Base-by-base conservation (phyloP, 2,797 vertebrate genomes). In the Sebastes steindachneri region DNA sequence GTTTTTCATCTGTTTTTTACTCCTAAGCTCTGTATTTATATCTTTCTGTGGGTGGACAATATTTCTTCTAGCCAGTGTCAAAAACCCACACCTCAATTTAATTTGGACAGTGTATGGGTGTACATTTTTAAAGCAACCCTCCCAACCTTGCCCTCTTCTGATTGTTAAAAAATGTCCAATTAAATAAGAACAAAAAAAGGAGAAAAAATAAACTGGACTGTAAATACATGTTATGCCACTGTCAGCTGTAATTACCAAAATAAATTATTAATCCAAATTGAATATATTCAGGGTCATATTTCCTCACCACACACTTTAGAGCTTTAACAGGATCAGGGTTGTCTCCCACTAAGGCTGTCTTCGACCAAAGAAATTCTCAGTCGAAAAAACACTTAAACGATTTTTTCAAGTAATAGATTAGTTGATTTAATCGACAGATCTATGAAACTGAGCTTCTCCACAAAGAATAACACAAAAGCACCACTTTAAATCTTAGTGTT, bases 31-130 rank as follows among this genome's bases (percentile, higher is more conserved):
- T 73, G 25, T 54, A 77, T 80, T 75, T 73, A 41, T 71, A 71
- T 63, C 19, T 53, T 55, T 76, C 45, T 58, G 33, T 68, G 53
- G 73, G 66, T 55, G 72, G 79, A 77, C 41, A 84, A 78, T 35
- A 80, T 70, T 51, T 62, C 37, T 48, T 19, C 55, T 9, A 53
- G 35, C 53, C 55, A 28, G 7, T 63, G 48, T 72, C 26, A 73
- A 71, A 81, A 59, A 5, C 14, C 25, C 10, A 54, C 41, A 64
- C 4, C 6, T 29, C 29, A 25, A 48, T 76, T 67, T 5, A 4
- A 75, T 29, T 33, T 65, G 25, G 7, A 72, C 17, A 17, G n/a
- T 63, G 17, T 6, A 21, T 66, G 5, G 59, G 10, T 15, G 9
- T n/a, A 6, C 17, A 51, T 51, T 9, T 51, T 51, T 51, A 41